These are phyloP conservation scores for Unio delphinus DNA, from an alignment of 2,888 invertebrate species.

Conservation along the genomic window DNA sequence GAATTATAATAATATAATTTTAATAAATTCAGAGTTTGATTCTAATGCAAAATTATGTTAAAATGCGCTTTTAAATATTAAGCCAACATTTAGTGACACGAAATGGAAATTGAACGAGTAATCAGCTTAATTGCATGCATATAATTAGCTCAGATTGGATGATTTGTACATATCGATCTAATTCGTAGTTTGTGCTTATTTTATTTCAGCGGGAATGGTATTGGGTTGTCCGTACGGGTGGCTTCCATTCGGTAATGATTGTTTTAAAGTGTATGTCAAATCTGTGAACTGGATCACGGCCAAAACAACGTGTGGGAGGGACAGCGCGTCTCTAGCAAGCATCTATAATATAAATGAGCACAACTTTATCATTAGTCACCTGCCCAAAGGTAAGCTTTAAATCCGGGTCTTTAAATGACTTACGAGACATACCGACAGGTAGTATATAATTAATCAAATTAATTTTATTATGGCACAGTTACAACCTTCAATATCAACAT, in stretches of 20 bases:
- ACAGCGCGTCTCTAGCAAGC: slow-evolving; percentile 29
- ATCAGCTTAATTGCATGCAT: too few species aligned
- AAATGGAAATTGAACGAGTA: too few species aligned
- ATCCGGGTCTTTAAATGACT: neutral
- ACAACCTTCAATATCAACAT: neutral
- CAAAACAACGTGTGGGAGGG: slow-evolving; percentile 22
- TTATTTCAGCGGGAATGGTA: slow-evolving; percentile 32
- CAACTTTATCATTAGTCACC: slow-evolving; percentile 30
- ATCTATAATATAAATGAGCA: slow-evolving; percentile 30
- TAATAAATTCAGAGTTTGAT: too few species aligned
- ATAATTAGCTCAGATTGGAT: too few species aligned
- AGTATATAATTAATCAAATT: neutral
- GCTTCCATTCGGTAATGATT: slow-evolving; percentile 28
- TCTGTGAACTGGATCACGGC: slow-evolving; percentile 25
- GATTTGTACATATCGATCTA: too few species aligned
- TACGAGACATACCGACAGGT: neutral
- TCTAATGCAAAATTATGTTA: too few species aligned
- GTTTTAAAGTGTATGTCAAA: slow-evolving; percentile 26
- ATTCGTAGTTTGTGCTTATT: neutral
- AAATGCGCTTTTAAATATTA: too few species aligned
- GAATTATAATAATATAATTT: too few species aligned
- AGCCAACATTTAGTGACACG: too few species aligned
- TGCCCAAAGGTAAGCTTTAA: slow-evolving; percentile 23
- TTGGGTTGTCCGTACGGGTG: slow-evolving; percentile 37
- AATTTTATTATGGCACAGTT: slow-evolving; percentile 1